phyloP scores from a whole-genome alignment of 2,113 vertebrate species.

The Cichladusa arquata region DNA sequence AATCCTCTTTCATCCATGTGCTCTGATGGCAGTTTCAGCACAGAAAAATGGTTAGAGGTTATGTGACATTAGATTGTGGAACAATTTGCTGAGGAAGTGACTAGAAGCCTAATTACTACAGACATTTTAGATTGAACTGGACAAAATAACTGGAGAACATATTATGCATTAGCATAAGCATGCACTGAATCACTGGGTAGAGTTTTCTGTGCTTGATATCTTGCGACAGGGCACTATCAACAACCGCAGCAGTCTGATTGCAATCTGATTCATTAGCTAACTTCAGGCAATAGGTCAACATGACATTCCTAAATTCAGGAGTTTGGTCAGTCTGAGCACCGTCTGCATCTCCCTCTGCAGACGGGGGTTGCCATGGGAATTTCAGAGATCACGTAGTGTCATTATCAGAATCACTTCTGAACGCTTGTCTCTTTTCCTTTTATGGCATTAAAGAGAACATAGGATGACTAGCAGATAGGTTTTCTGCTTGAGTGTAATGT shows the following conservation, averaged over 20 bases:
- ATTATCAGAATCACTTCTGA: not conserved
- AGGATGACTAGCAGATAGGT: not conserved
- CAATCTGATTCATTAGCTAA: not conserved
- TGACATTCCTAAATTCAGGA: not conserved
- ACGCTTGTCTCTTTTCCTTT: not conserved
- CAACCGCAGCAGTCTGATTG: not conserved
- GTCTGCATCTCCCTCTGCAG: not conserved
- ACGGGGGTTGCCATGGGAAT: not conserved
- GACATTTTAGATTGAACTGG: conserved; percentile 37
- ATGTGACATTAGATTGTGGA: not conserved
- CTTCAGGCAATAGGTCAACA: not conserved
- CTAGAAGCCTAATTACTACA: conserved; percentile 37
- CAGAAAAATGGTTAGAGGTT: conserved; percentile 27
- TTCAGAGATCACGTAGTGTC: not conserved
- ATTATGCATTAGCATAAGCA: conserved; percentile 4
- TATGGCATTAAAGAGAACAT: not conserved
- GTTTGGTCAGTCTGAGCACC: not conserved
- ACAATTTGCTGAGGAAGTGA: conserved; percentile 19
- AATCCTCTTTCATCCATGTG: not conserved
- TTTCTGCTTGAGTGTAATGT: conserved; percentile 27
- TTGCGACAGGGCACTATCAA: not conserved
- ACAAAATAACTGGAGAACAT: conserved; percentile 13
- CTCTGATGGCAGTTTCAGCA: not conserved
- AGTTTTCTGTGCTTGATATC: not conserved
- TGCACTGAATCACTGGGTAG: not conserved